These are phyloP conservation scores for Chrysina gloriosa DNA, from an alignment of 2,888 invertebrate species.

Conservation along the genomic window DNA sequence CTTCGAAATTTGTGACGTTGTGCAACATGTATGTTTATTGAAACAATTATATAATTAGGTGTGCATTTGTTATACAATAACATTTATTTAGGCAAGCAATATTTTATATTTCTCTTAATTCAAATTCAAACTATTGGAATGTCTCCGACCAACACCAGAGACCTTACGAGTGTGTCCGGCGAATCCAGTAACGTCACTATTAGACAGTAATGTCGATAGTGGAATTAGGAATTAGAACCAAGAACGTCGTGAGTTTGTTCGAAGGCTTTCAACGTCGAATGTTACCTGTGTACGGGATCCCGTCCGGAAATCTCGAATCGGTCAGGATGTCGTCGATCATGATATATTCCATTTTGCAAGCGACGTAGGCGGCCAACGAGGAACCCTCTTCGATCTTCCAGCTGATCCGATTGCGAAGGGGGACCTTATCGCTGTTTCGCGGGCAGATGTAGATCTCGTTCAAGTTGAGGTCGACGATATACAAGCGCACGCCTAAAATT, in stretches of 20 bases:
- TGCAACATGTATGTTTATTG: no score
- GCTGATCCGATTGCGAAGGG: constrained; percentile 68
- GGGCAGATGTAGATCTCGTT: constrained; percentile 70
- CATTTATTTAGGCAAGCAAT: no score
- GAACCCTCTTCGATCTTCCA: constrained; percentile 70
- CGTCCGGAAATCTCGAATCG: constrained; percentile 71
- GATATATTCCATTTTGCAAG: constrained; percentile 68
- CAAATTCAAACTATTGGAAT: no score
- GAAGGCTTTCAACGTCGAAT: neutral
- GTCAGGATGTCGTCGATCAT: constrained; percentile 69
- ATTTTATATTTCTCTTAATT: no score
- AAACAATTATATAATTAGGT: no score
- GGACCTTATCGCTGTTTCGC: constrained; percentile 61
- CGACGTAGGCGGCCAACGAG: constrained; percentile 71
- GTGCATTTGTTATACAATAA: no score
- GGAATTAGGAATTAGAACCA: no score
- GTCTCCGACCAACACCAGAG: neutral
- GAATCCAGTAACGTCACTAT: no score
- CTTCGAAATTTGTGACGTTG: no score
- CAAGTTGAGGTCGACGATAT: constrained; percentile 67
- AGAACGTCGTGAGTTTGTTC: neutral
- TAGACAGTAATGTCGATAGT: no score
- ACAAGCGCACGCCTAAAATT: constrained; percentile 69
- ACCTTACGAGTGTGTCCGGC: no score
- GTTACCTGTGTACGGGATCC: constrained; percentile 63